Percentiles rank a stretch among this genome's conserved stretches.
phyloP scores from a whole-genome alignment of 2,797 vertebrate genomes.

The Alauda arvensis region DNA sequence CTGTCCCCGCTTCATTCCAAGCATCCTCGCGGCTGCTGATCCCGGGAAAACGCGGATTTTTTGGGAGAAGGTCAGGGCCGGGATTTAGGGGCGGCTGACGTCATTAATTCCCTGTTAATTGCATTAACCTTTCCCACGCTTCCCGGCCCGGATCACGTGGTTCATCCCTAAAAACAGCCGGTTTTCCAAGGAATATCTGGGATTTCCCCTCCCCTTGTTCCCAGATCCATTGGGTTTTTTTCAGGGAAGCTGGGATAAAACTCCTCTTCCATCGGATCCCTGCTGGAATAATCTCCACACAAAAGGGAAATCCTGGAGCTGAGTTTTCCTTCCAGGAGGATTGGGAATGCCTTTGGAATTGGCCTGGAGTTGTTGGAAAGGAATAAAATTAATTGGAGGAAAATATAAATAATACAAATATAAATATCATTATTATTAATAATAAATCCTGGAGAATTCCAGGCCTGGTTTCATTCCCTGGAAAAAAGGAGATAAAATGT shows the following conservation, averaged over 20 bases:
- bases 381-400: not conserved
- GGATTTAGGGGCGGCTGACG: not conserved
- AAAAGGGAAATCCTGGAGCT: not conserved
- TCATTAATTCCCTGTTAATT: conserved; percentile 12
- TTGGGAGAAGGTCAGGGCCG: not conserved
- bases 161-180: not conserved
- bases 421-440: too few species aligned
- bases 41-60: rapidly evolving
- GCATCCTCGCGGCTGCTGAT: not conserved
- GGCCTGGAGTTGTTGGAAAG: not conserved
- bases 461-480: too few species aligned
- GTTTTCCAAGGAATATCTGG: not conserved
- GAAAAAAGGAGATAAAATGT: too few species aligned
- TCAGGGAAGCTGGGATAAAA: not conserved
- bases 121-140: not conserved
- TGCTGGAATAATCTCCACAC: not conserved
- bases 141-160: not conserved
- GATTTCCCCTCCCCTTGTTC: not conserved
- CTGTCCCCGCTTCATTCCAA: not conserved
- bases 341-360: not conserved
- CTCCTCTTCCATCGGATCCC: not conserved
- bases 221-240: not conserved
- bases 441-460: too few species aligned
- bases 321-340: not conserved
- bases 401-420: not conserved